Percentiles rank a stretch among this genome's conserved stretches.
These are phyloP conservation scores for Actenoides lindsayi DNA, from an alignment of 2,113 vertebrate genomes.

Conservation along the genomic window DNA sequence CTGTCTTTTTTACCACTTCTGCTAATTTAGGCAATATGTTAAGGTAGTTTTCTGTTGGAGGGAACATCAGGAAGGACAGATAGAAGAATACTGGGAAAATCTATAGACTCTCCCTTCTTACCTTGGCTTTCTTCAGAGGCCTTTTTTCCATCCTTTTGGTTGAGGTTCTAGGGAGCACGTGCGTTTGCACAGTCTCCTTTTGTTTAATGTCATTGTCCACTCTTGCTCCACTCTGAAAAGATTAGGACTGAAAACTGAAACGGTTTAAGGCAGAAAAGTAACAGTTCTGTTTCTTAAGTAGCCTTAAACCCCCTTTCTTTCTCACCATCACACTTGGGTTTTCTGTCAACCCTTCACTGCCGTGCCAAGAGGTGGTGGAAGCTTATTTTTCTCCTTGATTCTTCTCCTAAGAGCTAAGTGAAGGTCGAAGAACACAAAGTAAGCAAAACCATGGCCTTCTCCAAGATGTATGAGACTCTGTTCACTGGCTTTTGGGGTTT, in stretches of 20 bases:
- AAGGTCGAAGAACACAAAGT: neutral
- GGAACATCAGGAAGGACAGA: constrained; percentile 67
- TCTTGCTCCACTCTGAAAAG: neutral
- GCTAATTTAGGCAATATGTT: constrained; percentile 74
- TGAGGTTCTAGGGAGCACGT: neutral
- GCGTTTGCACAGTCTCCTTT: neutral
- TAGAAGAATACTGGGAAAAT: constrained; percentile 38
- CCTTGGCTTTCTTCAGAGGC: neutral
- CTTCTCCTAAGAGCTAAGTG: neutral
- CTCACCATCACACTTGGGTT: neutral
- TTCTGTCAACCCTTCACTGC: constrained; percentile 6
- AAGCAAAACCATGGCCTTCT: neutral
- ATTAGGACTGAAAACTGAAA: neutral
- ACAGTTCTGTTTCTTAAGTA: constrained; percentile 38
- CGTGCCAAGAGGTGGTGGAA: constrained; percentile 5
- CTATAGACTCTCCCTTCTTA: neutral
- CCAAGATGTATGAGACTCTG: neutral
- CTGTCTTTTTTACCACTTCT: constrained; percentile 69
- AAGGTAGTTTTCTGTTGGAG: constrained; percentile 68
- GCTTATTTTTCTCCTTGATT: neutral
- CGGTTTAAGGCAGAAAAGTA: constrained; percentile 25
- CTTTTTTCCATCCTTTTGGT: neutral
- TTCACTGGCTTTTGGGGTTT: neutral
- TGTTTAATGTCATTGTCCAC: neutral
- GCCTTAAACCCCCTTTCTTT: constrained; percentile 31